phyloP scores from a whole-genome alignment of 2,113 vertebrate genomes.

The Piaya cayana region DNA sequence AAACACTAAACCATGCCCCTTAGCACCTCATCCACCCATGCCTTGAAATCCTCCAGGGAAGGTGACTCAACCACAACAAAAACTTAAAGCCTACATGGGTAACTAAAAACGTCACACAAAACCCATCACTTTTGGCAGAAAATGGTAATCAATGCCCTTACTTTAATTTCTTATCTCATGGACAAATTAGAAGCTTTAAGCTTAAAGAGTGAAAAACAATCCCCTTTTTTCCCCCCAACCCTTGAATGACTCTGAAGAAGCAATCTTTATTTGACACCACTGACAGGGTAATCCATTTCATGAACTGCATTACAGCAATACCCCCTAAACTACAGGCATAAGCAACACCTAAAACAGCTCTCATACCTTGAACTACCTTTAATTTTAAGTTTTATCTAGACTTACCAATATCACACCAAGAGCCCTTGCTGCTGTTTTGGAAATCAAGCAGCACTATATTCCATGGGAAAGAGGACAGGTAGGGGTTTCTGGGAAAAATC shows the following conservation, averaged over 20 bases:
- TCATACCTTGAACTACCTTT: background rate
- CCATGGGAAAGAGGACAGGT: background rate
- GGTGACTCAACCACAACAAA: too few species aligned
- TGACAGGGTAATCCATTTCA: background rate
- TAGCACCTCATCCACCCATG: too few species aligned
- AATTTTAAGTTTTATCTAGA: background rate
- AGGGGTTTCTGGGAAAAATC: background rate
- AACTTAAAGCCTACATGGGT: background rate
- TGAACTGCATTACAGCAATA: background rate
- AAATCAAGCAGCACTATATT: background rate
- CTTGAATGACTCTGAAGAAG: background rate
- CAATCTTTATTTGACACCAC: background rate
- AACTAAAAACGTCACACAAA: background rate
- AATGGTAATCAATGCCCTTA: background rate
- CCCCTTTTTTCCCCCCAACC: background rate
- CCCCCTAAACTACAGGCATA: background rate
- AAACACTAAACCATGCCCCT: too few species aligned
- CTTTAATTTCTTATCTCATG: background rate
- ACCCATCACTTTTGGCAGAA: background rate
- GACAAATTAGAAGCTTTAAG: background rate
- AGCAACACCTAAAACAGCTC: background rate
- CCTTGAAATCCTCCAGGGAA: too few species aligned
- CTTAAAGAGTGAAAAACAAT: background rate
- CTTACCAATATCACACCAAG: background rate
- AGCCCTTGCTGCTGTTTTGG: background rate